Conservation (phyloP, 2,797 vertebrate species). For the Aeoliscus strigatus region DNA sequence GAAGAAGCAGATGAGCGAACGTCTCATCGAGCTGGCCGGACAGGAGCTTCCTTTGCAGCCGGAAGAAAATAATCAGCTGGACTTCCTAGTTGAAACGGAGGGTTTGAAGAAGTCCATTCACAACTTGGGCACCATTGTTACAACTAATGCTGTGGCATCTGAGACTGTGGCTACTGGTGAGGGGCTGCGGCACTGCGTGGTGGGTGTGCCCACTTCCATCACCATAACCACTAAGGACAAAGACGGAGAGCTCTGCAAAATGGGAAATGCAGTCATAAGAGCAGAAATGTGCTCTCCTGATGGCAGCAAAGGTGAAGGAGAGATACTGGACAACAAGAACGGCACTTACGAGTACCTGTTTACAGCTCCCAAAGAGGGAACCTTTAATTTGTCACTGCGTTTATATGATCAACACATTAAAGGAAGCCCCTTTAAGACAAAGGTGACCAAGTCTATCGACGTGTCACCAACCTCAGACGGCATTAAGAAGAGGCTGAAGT, state of each 20-base stretch:
- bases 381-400: constrained; percentile 80
- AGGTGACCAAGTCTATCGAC: constrained; percentile 82
- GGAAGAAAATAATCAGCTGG: constrained; percentile 88
- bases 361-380: constrained; percentile 81
- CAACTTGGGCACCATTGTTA: constrained; percentile 87
- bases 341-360: constrained; percentile 93
- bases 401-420: constrained; percentile 86
- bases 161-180: constrained; percentile 89
- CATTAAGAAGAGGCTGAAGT: constrained; percentile 91
- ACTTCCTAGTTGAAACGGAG: constrained; percentile 85
- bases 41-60: constrained; percentile 85
- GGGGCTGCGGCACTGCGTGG: constrained; percentile 84
- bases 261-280: constrained; percentile 82
- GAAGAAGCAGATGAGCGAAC: constrained; percentile 92
- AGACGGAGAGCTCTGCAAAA: constrained; percentile 86
- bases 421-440: constrained; percentile 84
- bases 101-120: constrained; percentile 88
- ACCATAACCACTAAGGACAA: constrained; percentile 96
- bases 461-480: constrained; percentile 87
- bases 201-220: constrained; percentile 84
- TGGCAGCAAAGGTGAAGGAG: constrained; percentile 67
- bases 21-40: constrained; percentile 82
- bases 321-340: constrained; percentile 91
- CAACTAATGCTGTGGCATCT: constrained; percentile 86
- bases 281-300: constrained; percentile 79